Conservation (phyloP, 1,140 invertebrate species). For the Neoseiulus cucumeris region DNA sequence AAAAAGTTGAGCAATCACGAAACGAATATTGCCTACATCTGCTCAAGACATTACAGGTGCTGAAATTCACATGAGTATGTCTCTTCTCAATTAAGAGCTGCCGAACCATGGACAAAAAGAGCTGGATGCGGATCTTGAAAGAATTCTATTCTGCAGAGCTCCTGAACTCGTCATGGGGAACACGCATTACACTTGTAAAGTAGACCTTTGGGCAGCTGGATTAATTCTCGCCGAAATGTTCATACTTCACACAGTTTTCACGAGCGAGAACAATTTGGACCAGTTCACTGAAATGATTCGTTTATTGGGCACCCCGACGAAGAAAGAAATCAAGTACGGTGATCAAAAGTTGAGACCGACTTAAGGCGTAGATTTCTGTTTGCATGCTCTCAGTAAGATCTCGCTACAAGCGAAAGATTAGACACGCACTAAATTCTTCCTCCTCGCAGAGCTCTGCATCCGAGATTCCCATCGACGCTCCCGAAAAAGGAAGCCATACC, state of each 20-base stretch:
- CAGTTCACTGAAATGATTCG: not conserved
- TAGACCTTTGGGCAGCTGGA: not conserved
- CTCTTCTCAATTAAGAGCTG: no score
- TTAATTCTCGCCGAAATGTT: not conserved
- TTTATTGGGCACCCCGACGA: not conserved
- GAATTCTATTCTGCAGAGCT: not conserved
- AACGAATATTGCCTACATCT: conserved; percentile 4
- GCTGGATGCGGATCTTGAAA: no score
- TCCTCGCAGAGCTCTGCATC: not conserved
- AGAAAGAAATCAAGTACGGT: not conserved
- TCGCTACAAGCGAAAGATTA: no score
- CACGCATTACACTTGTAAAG: not conserved
- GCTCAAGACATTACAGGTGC: conserved; percentile 1
- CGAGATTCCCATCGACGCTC: not conserved
- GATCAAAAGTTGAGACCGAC: no score
- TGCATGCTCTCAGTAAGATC: no score
- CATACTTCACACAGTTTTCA: not conserved
- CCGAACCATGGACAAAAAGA: no score
- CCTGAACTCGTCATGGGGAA: not conserved
- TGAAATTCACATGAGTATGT: no score
- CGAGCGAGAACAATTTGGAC: not conserved
- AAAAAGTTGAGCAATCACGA: not conserved
- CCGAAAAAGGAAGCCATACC: not conserved
- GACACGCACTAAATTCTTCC: not conserved
- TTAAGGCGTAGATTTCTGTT: no score